Conservation (phyloP, 2,797 vertebrate genomes). For the Varecia variegata region DNA sequence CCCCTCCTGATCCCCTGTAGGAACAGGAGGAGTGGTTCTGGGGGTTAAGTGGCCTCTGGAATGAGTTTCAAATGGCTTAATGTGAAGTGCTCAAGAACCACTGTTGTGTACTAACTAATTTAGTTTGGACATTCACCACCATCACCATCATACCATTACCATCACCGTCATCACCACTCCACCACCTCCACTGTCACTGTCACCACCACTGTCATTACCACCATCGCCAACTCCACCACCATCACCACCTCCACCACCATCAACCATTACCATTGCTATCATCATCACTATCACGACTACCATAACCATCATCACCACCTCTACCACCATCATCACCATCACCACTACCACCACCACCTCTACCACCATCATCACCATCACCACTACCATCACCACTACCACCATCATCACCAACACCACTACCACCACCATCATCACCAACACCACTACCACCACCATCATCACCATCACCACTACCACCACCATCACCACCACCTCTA, state of each 20-base stretch:
- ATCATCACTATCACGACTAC: fast-evolving
- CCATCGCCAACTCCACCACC: fast-evolving
- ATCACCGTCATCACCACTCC: fast-evolving
- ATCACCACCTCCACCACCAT: fast-evolving
- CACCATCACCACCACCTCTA: too few relatives aligned
- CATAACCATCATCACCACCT: fast-evolving
- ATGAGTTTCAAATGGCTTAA: background rate
- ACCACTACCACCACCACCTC: fast-evolving
- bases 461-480: fast-evolving
- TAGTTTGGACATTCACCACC: background rate
- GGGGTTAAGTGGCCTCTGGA: background rate
- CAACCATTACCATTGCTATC: fast-evolving
- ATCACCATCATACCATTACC: too few relatives aligned
- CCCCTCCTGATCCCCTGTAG: background rate
- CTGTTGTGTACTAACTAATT: background rate
- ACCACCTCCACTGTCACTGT: too few relatives aligned
- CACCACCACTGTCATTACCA: fast-evolving
- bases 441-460: fast-evolving
- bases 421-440: too few relatives aligned
- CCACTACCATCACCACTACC: fast-evolving
- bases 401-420: too few relatives aligned
- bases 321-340: fast-evolving
- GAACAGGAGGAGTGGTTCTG: background rate
- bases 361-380: too few relatives aligned
- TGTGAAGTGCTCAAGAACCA: background rate